Evolutionary conservation across 23 tunicate species (phyloP), one percentile per base, ranked within the genome.

Genomic region (Aplidium turbinatum): DNA sequence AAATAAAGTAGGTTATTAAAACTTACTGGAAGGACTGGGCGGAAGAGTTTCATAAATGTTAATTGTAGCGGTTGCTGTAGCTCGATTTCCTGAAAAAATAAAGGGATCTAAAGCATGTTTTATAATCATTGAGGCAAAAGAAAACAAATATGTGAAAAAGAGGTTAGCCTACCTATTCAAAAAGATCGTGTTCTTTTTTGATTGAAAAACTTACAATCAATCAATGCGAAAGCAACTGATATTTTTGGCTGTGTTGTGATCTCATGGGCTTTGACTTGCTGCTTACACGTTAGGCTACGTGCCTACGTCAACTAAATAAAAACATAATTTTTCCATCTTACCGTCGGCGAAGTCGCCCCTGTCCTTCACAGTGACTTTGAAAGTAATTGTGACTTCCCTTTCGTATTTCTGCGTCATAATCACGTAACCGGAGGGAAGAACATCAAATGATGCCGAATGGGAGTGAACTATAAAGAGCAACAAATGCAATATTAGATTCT

Each of bases 1-100:
- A n/a, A n/a, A n/a, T n/a, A n/a, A n/a, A n/a, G n/a, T n/a, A n/a
- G n/a, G n/a, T n/a, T n/a, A n/a, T n/a, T n/a, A n/a, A n/a, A n/a
- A n/a, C n/a, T n/a, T n/a, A n/a, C n/a, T n/a, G n/a, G 76, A 20
- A 16, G 76, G 20, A 23, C 5, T 25, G 11, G 57, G 28, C 7
- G 53, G 57, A 47, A 21, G 30, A 19, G 33, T 47, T 3, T 47
- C 76, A 25, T 39, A 47, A 11, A 30, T 52, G 3, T 13, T 38
- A 3, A 77, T 56, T 2, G 72, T 62, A 13, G 82, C 82, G 3
- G 82, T 77, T 16, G 82, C 82, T 4, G 82, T 77, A 18, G 82
- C 82, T 40, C 82, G 72, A 62, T 77, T 77, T 28, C 82, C 82
- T 77, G 30, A 38, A n/a, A 36, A 35, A 6, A 28, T 4, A 24